Evolutionary conservation across 2,797 vertebrate species (phyloP).

Genomic region (Scolopax rusticola): DNA sequence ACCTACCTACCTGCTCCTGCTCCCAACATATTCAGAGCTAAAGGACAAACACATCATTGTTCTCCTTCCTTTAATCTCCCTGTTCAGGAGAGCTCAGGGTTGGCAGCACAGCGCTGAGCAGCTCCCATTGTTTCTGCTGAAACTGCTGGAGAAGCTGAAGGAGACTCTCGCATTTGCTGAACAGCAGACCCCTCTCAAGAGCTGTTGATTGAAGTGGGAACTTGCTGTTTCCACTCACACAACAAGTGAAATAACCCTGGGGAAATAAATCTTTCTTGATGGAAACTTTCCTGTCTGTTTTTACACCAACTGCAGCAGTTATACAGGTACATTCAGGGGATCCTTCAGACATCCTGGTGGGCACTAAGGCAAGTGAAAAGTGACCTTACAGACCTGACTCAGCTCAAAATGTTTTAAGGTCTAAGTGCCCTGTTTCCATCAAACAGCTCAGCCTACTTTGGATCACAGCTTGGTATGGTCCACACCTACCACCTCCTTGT

Average conservation of each 20-base stretch:
- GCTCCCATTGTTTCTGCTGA: not conserved
- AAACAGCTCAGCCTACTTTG: not conserved
- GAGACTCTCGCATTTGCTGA: not conserved
- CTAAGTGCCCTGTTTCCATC: not conserved
- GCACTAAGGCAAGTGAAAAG: not conserved
- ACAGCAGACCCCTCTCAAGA: not conserved
- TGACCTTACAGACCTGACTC: not conserved
- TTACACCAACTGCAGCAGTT: not conserved
- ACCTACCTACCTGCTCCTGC: not conserved
- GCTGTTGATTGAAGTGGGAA: constrained; percentile 43
- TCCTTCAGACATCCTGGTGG: not conserved
- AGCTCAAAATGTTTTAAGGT: not conserved
- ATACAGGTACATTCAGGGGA: not conserved
- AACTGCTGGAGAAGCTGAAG: not conserved
- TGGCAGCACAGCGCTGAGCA: not conserved
- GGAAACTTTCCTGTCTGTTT: not conserved
- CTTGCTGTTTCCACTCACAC: constrained; percentile 1
- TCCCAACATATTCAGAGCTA: not conserved
- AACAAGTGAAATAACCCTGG: not conserved
- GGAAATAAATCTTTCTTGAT: not conserved
- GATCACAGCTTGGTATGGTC: not conserved
- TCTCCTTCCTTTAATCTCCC: not conserved
- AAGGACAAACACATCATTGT: not conserved
- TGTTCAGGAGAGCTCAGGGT: not conserved
- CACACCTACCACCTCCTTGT: not conserved